A percentile compares a stretch with the other conserved stretches of the same genome.
These are phyloP conservation scores for Porites rus DNA, from an alignment of 92 coral and sea anemone genomes.

Conservation along the genomic window DNA sequence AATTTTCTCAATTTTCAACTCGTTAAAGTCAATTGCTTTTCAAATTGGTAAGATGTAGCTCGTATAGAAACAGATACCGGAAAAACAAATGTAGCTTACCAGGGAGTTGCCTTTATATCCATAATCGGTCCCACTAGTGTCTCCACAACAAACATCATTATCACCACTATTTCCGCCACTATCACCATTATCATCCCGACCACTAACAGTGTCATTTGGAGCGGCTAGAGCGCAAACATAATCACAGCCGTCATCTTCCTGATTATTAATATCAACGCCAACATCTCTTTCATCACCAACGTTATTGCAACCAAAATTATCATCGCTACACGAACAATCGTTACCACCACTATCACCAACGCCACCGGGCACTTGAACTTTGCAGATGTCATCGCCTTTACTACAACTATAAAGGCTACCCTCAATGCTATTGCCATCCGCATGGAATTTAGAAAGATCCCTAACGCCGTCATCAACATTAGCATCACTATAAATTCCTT, in stretches of 20 bases:
- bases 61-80: no score
- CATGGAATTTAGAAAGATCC: background rate
- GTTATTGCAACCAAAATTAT: background rate
- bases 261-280: background rate
- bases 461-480: background rate
- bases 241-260: background rate
- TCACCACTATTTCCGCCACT: background rate
- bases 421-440: no score
- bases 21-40: no score
- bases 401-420: no score
- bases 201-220: background rate
- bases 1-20: no score
- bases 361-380: background rate
- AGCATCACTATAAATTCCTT: background rate
- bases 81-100: no score
- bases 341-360: background rate
- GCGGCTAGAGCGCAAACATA: background rate
- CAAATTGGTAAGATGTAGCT: no score
- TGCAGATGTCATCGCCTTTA: no score
- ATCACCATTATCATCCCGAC: slow-evolving; percentile 5
- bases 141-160: background rate
- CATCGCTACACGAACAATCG: background rate
- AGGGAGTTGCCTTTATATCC: no score
- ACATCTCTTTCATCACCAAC: background rate
- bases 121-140: no score